These are phyloP conservation scores for Polypedilum pembai DNA, from an alignment of 1,140 invertebrate species.

Conservation along the genomic window DNA sequence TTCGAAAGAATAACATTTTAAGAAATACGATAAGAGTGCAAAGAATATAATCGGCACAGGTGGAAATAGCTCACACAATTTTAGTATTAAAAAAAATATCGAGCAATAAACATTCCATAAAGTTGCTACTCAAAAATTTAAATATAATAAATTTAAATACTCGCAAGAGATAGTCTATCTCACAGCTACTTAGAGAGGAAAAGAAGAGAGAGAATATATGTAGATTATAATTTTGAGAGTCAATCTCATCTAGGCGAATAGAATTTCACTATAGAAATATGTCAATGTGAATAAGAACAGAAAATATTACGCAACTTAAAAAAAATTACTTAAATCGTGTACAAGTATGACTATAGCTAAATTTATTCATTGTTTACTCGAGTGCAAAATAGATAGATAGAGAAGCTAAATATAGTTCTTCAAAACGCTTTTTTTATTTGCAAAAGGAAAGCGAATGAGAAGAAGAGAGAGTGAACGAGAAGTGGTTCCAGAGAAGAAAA, in stretches of 20 bases:
- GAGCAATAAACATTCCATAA: neutral
- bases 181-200: too few species aligned
- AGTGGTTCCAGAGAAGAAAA: neutral
- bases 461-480: neutral
- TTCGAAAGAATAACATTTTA: slow-evolving; percentile 3
- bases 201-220: too few species aligned
- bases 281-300: neutral
- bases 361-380: neutral
- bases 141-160: too few species aligned
- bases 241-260: too few species aligned
- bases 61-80: slow-evolving; percentile 11
- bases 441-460: too few species aligned
- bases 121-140: neutral
- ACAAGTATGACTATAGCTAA: neutral
- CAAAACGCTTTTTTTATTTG: too few species aligned
- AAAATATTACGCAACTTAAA: slow-evolving; percentile 2
- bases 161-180: too few species aligned
- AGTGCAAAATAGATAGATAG: neutral
- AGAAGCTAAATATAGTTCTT: neutral
- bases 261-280: too few species aligned
- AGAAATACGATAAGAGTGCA: slow-evolving; percentile 12
- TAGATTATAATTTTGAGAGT: too few species aligned
- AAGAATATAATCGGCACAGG: slow-evolving; percentile 10
- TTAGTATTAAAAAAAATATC: slow-evolving; percentile 8
- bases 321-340: neutral